Evolutionary conservation across 2,797 vertebrate species (phyloP).

Genomic region (Hylomyscus alleni): DNA sequence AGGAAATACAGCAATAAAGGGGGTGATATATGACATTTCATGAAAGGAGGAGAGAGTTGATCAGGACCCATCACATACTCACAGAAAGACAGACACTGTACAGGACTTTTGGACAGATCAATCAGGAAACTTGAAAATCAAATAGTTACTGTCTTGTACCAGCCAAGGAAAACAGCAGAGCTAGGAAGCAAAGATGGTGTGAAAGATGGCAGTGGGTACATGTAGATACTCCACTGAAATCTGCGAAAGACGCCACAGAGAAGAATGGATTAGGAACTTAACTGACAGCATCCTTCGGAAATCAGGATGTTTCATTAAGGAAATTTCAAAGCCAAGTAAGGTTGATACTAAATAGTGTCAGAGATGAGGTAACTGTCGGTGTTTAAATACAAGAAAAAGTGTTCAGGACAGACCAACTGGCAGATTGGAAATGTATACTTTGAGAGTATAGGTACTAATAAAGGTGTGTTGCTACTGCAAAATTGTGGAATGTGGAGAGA

Average conservation of each 20-base stretch:
- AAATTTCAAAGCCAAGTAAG: neutral
- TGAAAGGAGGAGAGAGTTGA: neutral
- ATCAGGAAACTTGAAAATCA: neutral
- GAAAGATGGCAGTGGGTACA: neutral
- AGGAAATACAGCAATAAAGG: neutral
- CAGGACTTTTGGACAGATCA: neutral
- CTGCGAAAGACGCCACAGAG: neutral
- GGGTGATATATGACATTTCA: neutral
- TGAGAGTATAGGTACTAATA: neutral
- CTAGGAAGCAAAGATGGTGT: neutral
- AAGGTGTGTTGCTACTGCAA: neutral
- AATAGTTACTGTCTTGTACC: neutral
- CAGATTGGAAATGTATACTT: neutral
- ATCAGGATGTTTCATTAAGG: neutral
- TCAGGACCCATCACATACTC: neutral
- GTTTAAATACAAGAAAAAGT: neutral
- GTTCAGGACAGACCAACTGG: neutral
- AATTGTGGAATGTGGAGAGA: neutral
- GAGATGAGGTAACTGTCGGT: neutral
- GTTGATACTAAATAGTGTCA: neutral
- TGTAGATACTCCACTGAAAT: accelerated
- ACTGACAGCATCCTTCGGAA: neutral
- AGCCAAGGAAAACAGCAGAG: neutral
- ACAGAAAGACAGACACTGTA: neutral
- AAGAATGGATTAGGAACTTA: neutral